These are phyloP conservation scores for Lucilia sericata DNA, from an alignment of 1,140 invertebrate species.

Conservation along the genomic window DNA sequence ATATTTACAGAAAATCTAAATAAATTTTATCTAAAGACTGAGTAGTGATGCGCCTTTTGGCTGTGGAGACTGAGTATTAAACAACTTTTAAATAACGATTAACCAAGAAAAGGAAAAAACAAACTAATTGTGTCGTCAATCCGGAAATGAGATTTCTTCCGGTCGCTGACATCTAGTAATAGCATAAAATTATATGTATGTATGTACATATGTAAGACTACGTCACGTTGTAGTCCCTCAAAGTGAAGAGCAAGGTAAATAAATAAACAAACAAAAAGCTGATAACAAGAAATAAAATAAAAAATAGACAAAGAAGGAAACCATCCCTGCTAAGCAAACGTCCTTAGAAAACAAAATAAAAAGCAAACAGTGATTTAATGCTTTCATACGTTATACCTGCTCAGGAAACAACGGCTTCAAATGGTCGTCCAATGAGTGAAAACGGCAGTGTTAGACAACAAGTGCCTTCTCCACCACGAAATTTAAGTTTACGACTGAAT, in stretches of 20 bases:
- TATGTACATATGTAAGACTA: no score
- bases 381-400: slow-evolving; percentile 36
- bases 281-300: not conserved
- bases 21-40: slow-evolving; percentile 7
- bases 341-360: slow-evolving; percentile 1
- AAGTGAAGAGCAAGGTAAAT: not conserved
- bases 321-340: not conserved
- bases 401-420: slow-evolving; percentile 36
- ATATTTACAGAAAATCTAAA: not conserved
- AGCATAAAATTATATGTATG: not conserved
- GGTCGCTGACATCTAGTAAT: slow-evolving; percentile 19
- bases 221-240: not conserved
- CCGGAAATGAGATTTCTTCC: slow-evolving; percentile 30
- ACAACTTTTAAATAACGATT: not conserved
- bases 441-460: slow-evolving; percentile 8
- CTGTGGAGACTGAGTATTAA: not conserved
- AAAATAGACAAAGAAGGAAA: not conserved
- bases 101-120: not conserved
- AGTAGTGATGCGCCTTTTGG: not conserved
- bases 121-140: not conserved
- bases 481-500: slow-evolving; percentile 25
- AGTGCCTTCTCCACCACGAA: slow-evolving; percentile 35
- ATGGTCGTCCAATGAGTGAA: slow-evolving; percentile 27
- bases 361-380: slow-evolving; percentile 30
- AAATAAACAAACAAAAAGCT: not conserved